Evolutionary conservation across 2,113 vertebrate genomes (phyloP), one percentile per base, ranked within the genome.

Genomic region (Enhydra lutris): DNA sequence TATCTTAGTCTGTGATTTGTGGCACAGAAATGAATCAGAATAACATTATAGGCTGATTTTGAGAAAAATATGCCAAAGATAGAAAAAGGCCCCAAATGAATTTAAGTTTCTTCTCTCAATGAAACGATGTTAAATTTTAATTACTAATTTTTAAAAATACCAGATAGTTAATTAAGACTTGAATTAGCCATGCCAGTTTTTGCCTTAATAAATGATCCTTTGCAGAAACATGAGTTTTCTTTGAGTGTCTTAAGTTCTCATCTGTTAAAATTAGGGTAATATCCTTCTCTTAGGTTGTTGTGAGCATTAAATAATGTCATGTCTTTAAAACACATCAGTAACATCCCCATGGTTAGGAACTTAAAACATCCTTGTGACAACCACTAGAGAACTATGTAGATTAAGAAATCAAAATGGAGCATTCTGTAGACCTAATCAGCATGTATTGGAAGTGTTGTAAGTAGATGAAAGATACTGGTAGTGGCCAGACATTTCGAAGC

Each of bases 381-480:
- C 3, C 13, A 15, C 6, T 52, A 67, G 24, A 31, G 82, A 91
- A 67, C 0, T 84, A n/a, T 79, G 14, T 93, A 73, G 15, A 81
- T 69, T 88, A 81, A 96, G 34, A 91, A 76, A 78, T 94, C 73
- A 59, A 95, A 91, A 76, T 94, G n/a, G n/a, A 84, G 55, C 89
- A 61, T 59, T 96, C 1, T 90, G 0, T 80, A 89, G 15, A 71
- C 34, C 14, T 93, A 71, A 55, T n/a, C 21, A 45, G 9, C 7
- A 84, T 73, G 4, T 47, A 47, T 1, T 86, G 14, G 9, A 76
- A 90, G 71, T 90, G 14, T 57, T 96, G 3, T 61, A 89, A 95
- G 50, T 90, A 96, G 84, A 71, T 79, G 50, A 59, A 91, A 89
- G 29, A 50, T 90, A 76, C 6, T 95, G 80, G 9, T 91, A 59